A percentile compares a stretch with the other conserved stretches of the same genome.
Conservation (phyloP, 2,888 invertebrate species). For the Papilio elwesi region DNA sequence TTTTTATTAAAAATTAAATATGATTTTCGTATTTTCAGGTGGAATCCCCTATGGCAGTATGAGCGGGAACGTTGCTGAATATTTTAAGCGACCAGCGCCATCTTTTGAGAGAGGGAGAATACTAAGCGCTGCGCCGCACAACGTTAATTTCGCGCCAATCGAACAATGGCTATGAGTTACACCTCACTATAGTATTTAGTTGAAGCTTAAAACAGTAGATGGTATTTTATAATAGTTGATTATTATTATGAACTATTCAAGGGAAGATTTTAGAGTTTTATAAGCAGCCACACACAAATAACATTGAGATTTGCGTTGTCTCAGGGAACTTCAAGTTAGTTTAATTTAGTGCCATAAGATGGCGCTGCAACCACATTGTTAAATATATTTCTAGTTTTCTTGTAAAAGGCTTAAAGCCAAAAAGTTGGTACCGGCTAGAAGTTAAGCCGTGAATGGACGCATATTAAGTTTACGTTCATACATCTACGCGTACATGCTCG, state of each 20-base stretch:
- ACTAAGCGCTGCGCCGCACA: slow-evolving; percentile 41
- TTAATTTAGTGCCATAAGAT: background rate
- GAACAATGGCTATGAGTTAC: slow-evolving; percentile 61
- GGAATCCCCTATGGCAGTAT: slow-evolving; percentile 87
- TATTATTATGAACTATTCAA: no score
- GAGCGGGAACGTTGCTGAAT: slow-evolving; percentile 83
- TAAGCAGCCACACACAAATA: background rate
- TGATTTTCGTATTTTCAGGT: slow-evolving; percentile 65
- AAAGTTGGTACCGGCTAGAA: no score
- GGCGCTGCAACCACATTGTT: background rate
- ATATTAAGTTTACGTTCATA: no score
- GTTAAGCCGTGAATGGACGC: no score
- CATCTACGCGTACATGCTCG: no score
- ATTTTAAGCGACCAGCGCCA: slow-evolving; percentile 63
- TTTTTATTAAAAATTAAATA: background rate
- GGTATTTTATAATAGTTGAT: no score
- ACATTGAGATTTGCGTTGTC: background rate
- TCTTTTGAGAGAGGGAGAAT: slow-evolving; percentile 57
- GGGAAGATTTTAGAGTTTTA: no score
- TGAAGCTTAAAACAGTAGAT: background rate
- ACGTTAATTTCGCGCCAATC: slow-evolving; percentile 64
- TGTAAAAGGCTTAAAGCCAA: background rate
- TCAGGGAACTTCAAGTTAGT: background rate
- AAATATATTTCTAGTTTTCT: background rate
- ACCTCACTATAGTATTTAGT: background rate